Evolutionary conservation across 2,797 vertebrate genomes (phyloP).

Genomic region (Hippocampus kuda): DNA sequence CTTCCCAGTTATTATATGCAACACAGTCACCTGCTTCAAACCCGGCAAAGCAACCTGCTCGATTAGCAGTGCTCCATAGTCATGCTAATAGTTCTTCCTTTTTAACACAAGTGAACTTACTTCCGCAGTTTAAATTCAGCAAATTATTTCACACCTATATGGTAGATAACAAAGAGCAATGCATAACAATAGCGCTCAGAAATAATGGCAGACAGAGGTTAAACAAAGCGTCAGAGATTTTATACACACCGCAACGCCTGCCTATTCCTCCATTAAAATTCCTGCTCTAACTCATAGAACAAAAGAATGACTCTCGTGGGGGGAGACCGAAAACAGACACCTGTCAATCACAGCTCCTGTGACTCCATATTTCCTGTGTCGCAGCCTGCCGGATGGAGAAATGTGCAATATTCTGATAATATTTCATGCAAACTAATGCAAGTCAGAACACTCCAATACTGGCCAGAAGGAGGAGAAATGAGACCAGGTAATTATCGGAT

Average conservation of each 20-base stretch:
- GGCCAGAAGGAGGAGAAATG: constrained; percentile 70
- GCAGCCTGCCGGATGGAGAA: constrained; percentile 64
- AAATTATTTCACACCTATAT: constrained; percentile 40
- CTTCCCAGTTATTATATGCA: constrained; percentile 18
- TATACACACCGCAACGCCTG: constrained; percentile 40
- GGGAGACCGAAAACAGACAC: constrained; percentile 65
- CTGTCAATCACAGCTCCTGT: constrained; percentile 63
- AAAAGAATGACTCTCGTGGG: constrained; percentile 54
- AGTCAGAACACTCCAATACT: constrained; percentile 69
- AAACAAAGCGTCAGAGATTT: constrained; percentile 61
- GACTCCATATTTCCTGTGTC: constrained; percentile 56
- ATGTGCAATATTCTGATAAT: constrained; percentile 77
- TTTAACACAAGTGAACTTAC: constrained; percentile 12
- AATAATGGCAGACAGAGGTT: constrained; percentile 54
- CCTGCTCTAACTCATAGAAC: constrained; percentile 57
- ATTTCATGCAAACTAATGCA: constrained; percentile 77
- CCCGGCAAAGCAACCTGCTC: constrained; percentile 14
- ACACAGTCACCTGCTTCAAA: constrained; percentile 14
- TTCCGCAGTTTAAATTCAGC: constrained; percentile 39
- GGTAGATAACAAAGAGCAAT: constrained; percentile 44
- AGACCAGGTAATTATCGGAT: constrained; percentile 76
- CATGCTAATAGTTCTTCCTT: constrained; percentile 22
- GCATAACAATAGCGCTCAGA: constrained; percentile 48
- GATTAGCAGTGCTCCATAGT: constrained; percentile 8
- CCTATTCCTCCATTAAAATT: constrained; percentile 53